Conservation (phyloP, 2,797 vertebrate genomes). For the Mionectes olivaceus region DNA sequence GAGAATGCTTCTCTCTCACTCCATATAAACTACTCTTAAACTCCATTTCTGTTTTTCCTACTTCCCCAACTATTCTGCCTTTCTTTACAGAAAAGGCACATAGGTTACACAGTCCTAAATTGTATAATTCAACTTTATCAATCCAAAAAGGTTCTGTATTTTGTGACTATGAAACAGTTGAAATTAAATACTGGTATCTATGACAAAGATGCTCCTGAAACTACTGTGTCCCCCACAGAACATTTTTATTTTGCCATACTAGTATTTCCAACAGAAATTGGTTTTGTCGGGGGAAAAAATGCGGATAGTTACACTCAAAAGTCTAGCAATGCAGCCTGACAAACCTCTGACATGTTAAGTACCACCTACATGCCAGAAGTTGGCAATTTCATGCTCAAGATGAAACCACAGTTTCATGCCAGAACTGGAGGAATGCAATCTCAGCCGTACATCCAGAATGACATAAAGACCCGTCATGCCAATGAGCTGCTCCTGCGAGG, state of each 20-base stretch:
- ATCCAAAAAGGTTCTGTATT: neutral
- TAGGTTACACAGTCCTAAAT: neutral
- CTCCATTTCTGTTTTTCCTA: neutral
- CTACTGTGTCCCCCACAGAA: neutral
- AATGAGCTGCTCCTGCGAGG: accelerated
- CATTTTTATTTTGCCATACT: neutral
- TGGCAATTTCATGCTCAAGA: neutral
- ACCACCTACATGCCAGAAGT: neutral
- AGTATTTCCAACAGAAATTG: neutral
- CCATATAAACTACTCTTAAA: neutral
- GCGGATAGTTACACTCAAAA: neutral
- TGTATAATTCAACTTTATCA: neutral
- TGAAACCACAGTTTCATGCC: neutral
- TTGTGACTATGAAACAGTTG: neutral
- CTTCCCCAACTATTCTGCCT: neutral
- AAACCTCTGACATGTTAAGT: neutral
- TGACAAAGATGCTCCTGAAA: neutral
- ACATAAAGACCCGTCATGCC: accelerated
- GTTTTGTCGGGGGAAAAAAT: neutral
- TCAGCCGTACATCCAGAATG: neutral
- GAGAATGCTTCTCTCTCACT: neutral
- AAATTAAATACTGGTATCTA: neutral
- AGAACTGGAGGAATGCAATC: neutral
- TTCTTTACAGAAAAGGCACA: neutral
- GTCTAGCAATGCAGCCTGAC: neutral